Evolutionary conservation across 2,797 vertebrate species (phyloP).

Genomic region (Argyrosomus regius): DNA sequence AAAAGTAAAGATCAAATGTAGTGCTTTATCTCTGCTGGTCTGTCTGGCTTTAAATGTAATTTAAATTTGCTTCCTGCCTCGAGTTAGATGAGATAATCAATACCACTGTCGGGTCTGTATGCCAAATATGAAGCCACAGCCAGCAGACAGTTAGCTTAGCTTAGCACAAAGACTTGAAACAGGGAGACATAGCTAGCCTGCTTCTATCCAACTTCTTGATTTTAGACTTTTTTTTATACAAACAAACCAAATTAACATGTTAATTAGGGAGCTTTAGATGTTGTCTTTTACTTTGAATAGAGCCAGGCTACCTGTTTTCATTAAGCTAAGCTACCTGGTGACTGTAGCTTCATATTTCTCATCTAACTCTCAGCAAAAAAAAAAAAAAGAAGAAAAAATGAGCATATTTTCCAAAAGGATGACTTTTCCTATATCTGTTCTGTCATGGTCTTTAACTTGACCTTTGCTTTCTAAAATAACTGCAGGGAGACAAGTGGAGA

Average conservation of each 20-base stretch:
- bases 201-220: neutral
- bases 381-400: neutral
- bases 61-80: neutral
- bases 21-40: neutral
- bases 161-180: slow-evolving; percentile 25
- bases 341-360: neutral
- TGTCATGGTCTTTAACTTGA: slow-evolving; percentile 69
- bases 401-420: neutral
- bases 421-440: slow-evolving; percentile 36
- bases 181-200: neutral
- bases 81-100: neutral
- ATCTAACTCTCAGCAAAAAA: neutral
- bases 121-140: neutral
- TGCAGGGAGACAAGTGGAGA: slow-evolving; percentile 34
- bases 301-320: neutral
- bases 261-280: neutral
- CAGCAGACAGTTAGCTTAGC: neutral
- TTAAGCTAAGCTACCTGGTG: neutral
- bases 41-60: slow-evolving; percentile 8
- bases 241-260: neutral
- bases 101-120: neutral
- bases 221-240: neutral
- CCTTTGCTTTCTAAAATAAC: slow-evolving; percentile 62
- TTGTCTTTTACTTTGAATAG: neutral
- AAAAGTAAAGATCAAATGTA: slow-evolving; percentile 2